Evolutionary conservation across 2,888 invertebrate species (phyloP).

Genomic region (Shargacucullia verbasci): DNA sequence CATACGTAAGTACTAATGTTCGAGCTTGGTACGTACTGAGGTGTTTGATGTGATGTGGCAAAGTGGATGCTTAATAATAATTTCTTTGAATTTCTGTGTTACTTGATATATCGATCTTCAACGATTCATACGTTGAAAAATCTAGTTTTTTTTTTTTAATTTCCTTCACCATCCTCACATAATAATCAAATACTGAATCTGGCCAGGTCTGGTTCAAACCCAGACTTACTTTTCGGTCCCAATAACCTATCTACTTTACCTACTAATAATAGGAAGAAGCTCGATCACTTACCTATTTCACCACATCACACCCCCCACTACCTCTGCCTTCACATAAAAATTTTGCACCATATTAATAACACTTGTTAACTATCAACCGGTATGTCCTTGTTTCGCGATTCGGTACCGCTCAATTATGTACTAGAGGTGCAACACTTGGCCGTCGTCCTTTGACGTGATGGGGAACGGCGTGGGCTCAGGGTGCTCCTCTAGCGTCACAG

Average conservation of each 20-base stretch:
- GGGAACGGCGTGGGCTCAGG: conserved; percentile 60
- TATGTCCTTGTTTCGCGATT: conserved; percentile 28
- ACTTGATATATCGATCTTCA: no score
- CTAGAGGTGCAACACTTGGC: conserved; percentile 86
- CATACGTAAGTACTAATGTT: conserved; percentile 51
- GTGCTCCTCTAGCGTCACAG: conserved; percentile 89
- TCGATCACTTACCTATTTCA: not conserved
- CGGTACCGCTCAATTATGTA: conserved; percentile 70
- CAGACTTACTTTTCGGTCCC: no score
- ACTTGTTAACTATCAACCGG: conserved; percentile 2
- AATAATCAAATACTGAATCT: no score
- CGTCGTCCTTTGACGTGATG: conserved; percentile 82
- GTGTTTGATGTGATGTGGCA: conserved; percentile 21
- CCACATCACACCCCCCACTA: conserved; percentile 15
- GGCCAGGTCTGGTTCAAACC: no score
- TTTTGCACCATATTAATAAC: conserved; percentile 24
- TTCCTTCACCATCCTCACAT: no score
- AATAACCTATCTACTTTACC: no score
- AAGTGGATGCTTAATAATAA: not conserved
- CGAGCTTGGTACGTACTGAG: conserved; percentile 15
- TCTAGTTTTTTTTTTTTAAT: no score
- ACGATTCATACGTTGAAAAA: no score
- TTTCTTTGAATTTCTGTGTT: no score
- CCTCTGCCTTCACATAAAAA: conserved; percentile 6
- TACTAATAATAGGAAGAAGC: no score